Evolutionary conservation across 2,113 vertebrate genomes (phyloP).

Genomic region (Poeciliopsis turrubarensis): DNA sequence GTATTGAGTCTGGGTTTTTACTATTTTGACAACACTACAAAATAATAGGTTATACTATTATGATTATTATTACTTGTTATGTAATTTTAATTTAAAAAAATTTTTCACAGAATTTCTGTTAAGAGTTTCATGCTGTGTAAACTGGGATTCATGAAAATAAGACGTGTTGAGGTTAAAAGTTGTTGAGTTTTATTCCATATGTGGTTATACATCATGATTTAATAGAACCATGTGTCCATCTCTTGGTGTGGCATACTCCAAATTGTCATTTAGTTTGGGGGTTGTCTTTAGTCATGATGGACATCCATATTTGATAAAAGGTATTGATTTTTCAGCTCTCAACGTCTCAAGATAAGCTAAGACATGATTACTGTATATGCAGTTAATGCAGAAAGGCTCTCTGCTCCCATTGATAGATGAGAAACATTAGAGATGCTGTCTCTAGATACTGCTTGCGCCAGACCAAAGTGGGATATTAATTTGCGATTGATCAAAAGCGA

Average conservation of each 20-base stretch:
- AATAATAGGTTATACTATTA: too few relatives aligned
- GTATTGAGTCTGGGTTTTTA: too few relatives aligned
- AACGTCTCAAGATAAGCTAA: slow-evolving; percentile 28
- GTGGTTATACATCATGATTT: slow-evolving; percentile 21
- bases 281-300: slow-evolving; percentile 26
- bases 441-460: slow-evolving; percentile 33
- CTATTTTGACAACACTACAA: too few relatives aligned
- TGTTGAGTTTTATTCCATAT: background rate
- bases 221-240: slow-evolving; percentile 26
- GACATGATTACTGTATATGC: slow-evolving; percentile 21
- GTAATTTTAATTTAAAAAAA: background rate
- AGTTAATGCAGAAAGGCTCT: slow-evolving; percentile 24
- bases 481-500: slow-evolving; percentile 58
- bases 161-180: too few relatives aligned
- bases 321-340: slow-evolving; percentile 51
- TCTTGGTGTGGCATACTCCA: slow-evolving; percentile 11
- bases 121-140: background rate
- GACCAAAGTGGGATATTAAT: slow-evolving; percentile 62
- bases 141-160: background rate
- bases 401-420: slow-evolving; percentile 1
- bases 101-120: background rate
- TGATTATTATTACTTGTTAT: too few relatives aligned
- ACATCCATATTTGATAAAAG: slow-evolving; percentile 39
- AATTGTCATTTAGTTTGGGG: slow-evolving; percentile 18
- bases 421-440: slow-evolving; percentile 24